A percentile compares a stretch with the other conserved stretches of the same genome.
phyloP scores from a whole-genome alignment of 2,113 vertebrate species.

The Acanthochromis polyacanthus region DNA sequence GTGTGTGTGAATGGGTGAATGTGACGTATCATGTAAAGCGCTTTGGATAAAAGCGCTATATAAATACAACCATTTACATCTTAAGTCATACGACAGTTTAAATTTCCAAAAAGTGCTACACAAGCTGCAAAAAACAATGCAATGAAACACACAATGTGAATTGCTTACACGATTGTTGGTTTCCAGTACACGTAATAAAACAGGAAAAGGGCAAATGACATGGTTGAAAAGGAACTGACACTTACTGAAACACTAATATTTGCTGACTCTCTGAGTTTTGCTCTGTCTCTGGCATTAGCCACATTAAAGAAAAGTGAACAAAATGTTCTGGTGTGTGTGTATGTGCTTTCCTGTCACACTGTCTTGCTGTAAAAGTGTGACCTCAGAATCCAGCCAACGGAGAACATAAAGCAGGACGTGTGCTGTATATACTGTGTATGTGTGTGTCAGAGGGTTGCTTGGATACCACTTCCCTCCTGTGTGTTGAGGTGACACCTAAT shows the following conservation, averaged over 20 bases:
- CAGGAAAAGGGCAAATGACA: background rate
- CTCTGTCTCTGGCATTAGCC: background rate
- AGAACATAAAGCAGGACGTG: conserved; percentile 2
- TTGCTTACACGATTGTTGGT: background rate
- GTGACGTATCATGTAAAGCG: no score
- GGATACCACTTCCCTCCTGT: conserved; percentile 22
- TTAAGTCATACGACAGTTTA: background rate
- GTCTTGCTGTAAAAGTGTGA: conserved; percentile 29
- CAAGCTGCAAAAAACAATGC: background rate
- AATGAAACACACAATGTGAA: background rate
- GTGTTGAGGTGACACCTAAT: conserved; percentile 46
- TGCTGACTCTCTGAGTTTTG: conserved; percentile 27
- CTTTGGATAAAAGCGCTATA: no score
- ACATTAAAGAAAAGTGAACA: background rate
- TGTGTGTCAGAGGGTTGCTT: conserved; percentile 41
- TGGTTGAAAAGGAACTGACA: conserved; percentile 13
- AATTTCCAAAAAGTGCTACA: background rate
- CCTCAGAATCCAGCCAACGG: conserved; percentile 21
- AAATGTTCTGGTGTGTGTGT: background rate
- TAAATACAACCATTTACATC: no score
- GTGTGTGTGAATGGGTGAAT: no score
- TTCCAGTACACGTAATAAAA: background rate
- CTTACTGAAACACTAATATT: background rate
- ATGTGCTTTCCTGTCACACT: conserved; percentile 33
- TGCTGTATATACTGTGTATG: conserved; percentile 11